phyloP scores from a whole-genome alignment of 1,140 invertebrate genomes.

The Lysiphlebus fabarum region DNA sequence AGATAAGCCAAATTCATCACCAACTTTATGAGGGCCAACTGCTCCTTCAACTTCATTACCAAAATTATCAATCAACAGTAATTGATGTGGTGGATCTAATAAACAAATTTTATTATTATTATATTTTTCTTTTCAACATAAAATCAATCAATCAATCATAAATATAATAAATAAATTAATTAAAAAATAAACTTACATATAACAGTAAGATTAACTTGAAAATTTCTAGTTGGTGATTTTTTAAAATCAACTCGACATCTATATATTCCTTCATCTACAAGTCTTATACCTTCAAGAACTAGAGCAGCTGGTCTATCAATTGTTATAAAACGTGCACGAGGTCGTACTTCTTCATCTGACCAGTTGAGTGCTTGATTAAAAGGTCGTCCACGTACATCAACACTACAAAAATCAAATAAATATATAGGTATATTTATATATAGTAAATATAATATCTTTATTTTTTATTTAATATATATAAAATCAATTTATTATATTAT shows the following conservation, averaged over 20 bases:
- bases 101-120: too few relatives aligned
- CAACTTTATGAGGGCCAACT: conserved; percentile 83
- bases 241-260: conserved; percentile 86
- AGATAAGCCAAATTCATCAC: conserved; percentile 73
- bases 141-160: conserved; percentile 29
- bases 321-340: conserved; percentile 76
- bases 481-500: conserved; percentile 4
- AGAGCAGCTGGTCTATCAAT: conserved; percentile 71
- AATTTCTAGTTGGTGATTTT: conserved; percentile 85
- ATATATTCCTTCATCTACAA: conserved; percentile 81
- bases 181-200: conserved; percentile 69
- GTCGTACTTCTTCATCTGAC: conserved; percentile 75
- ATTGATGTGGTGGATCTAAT: conserved; percentile 79
- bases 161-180: conserved; percentile 37
- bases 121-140: too few relatives aligned
- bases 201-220: conserved; percentile 84
- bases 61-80: conserved; percentile 79
- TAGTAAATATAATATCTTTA: not conserved
- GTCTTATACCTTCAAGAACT: conserved; percentile 75
- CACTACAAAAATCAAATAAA: conserved; percentile 56
- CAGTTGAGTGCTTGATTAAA: conserved; percentile 75
- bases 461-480: not conserved
- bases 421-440: not conserved
- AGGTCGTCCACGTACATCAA: conserved; percentile 73
- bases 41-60: conserved; percentile 69